Evolutionary conservation across 2,797 vertebrate genomes (phyloP).

Genomic region (Menidia menidia): DNA sequence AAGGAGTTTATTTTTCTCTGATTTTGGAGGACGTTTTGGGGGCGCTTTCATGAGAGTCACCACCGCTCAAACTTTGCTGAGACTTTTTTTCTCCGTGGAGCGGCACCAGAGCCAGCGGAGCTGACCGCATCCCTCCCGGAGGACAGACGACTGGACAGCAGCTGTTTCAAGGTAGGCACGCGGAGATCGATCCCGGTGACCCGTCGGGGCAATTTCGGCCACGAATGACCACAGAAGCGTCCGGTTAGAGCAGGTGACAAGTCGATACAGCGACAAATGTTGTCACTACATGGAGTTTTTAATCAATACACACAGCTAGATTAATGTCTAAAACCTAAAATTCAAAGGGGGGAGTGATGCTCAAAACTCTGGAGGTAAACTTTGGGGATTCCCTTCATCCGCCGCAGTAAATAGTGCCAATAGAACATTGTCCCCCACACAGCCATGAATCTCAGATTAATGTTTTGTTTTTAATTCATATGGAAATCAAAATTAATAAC

Average conservation of each 20-base stretch:
- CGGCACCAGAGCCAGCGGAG: slow-evolving; percentile 63
- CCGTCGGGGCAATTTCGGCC: slow-evolving; percentile 2
- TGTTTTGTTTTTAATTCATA: not conserved
- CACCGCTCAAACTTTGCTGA: slow-evolving; percentile 66
- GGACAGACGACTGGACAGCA: slow-evolving; percentile 62
- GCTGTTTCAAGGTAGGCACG: slow-evolving; percentile 82
- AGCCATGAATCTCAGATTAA: not conserved
- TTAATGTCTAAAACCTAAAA: not conserved
- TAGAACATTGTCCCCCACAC: not conserved
- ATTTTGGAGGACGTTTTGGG: slow-evolving; percentile 50
- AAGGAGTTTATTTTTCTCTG: slow-evolving; percentile 12
- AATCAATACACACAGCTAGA: not conserved
- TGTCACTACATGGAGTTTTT: not conserved
- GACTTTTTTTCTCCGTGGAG: slow-evolving; percentile 65
- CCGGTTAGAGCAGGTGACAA: not conserved
- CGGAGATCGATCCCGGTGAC: slow-evolving; percentile 11
- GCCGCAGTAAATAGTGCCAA: slow-evolving; percentile 18
- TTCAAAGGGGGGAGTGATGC: slow-evolving; percentile 10
- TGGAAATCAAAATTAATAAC: too few relatives aligned
- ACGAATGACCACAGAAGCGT: not conserved
- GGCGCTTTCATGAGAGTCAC: slow-evolving; percentile 76
- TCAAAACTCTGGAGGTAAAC: slow-evolving; percentile 3
- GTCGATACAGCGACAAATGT: not conserved
- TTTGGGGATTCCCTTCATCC: not conserved
- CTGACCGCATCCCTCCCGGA: slow-evolving; percentile 76